Conservation (phyloP, 2,797 vertebrate genomes). For the Enteromius treurensis region DNA sequence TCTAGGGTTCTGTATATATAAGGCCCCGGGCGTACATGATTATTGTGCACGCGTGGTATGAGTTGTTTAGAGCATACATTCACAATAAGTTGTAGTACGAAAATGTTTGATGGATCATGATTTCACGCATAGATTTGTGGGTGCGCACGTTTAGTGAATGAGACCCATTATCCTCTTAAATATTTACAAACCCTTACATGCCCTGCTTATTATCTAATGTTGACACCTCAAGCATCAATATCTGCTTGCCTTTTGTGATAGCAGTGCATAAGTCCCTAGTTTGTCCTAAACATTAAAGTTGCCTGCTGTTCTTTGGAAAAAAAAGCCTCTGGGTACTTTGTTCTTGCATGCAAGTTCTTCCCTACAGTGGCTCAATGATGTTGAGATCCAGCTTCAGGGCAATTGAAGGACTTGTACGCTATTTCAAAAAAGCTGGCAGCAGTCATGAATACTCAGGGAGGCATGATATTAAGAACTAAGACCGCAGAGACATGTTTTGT, state of each 20-base stretch:
- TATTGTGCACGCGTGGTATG: too few relatives aligned
- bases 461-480: background rate
- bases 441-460: background rate
- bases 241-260: background rate
- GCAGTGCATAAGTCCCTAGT: conserved; percentile 6
- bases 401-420: background rate
- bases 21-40: too few relatives aligned
- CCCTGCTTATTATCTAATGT: too few relatives aligned
- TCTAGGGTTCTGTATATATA: too few relatives aligned
- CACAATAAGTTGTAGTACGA: too few relatives aligned
- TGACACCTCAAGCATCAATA: background rate
- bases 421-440: background rate
- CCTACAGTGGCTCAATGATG: background rate
- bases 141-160: too few relatives aligned
- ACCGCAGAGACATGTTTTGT: background rate
- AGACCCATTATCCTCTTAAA: too few relatives aligned
- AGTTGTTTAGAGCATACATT: too few relatives aligned
- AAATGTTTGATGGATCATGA: too few relatives aligned
- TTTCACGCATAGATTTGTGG: too few relatives aligned
- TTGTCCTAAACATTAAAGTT: background rate
- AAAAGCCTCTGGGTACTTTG: background rate
- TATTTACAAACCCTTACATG: too few relatives aligned
- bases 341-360: conserved; percentile 6
- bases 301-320: background rate
- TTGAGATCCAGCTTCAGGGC: conserved; percentile 1